Evolutionary conservation across 2,113 vertebrate genomes (phyloP).

Genomic region (Microtus oregoni): DNA sequence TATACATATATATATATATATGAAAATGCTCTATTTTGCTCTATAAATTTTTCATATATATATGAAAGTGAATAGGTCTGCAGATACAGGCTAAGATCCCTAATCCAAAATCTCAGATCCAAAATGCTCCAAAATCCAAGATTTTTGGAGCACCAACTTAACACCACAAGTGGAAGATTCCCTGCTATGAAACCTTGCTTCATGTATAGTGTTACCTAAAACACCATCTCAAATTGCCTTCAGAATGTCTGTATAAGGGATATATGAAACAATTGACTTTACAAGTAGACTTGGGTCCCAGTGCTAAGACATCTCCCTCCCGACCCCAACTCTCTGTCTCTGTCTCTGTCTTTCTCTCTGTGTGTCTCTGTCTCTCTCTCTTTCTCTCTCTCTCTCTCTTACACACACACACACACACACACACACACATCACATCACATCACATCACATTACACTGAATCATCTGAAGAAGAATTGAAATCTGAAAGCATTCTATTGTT

Average conservation of each 20-base stretch:
- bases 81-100: neutral
- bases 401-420: neutral
- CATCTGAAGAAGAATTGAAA: neutral
- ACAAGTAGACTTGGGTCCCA: neutral
- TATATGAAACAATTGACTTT: neutral
- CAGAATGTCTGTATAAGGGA: neutral
- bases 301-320: neutral
- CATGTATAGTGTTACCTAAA: neutral
- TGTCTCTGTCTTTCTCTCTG: accelerated
- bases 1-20: too few relatives aligned
- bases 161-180: neutral
- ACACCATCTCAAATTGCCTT: neutral
- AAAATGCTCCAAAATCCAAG: neutral
- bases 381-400: too few relatives aligned
- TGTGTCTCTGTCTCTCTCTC: too few relatives aligned
- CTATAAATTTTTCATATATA: too few relatives aligned
- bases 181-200: neutral
- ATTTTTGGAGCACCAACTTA: neutral
- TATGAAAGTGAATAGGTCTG: neutral
- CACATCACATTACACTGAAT: neutral
- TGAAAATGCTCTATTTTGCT: too few relatives aligned
- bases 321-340: too few relatives aligned
- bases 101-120: neutral
- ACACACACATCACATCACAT: too few relatives aligned
- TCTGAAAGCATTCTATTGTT: neutral